Conservation (phyloP, 2,888 invertebrate genomes). For the Hydroisotoma schaefferi region DNA sequence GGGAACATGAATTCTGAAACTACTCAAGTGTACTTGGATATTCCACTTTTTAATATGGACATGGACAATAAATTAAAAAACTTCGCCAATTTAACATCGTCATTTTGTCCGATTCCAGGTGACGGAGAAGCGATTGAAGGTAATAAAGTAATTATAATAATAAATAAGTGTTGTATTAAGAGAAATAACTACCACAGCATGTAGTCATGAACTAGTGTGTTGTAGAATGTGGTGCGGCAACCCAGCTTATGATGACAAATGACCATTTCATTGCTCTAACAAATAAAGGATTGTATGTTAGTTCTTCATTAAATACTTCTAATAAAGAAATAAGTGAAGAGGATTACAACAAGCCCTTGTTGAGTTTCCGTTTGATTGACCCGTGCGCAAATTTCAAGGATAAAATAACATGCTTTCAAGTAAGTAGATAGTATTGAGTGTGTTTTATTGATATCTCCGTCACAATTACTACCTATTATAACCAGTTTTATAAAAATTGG, state of each 20-base stretch:
- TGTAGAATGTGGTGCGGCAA: conserved; percentile 22
- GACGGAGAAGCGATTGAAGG: neutral
- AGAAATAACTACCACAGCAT: too few relatives aligned
- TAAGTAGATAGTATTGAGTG: too few relatives aligned
- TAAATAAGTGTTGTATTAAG: too few relatives aligned
- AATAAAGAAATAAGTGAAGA: conserved; percentile 5
- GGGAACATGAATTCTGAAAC: neutral
- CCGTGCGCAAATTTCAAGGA: conserved; percentile 25
- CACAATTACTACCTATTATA: neutral
- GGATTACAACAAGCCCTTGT: conserved; percentile 10
- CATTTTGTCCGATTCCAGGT: conserved; percentile 1
- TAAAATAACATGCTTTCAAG: conserved; percentile 25
- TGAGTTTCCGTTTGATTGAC: conserved; percentile 21
- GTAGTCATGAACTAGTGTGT: neutral
- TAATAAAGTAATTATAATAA: too few relatives aligned
- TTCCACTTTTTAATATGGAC: neutral
- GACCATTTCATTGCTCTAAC: conserved; percentile 28
- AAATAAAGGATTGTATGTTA: conserved; percentile 26
- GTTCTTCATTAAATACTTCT: conserved; percentile 22
- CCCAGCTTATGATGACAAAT: conserved; percentile 32
- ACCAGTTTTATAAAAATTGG: neutral
- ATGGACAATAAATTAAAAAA: neutral
- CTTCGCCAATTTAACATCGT: neutral
- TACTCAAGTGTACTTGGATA: conserved; percentile 3
- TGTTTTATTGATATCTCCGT: neutral